These are phyloP conservation scores for Phasia obesa DNA, from an alignment of 2,888 invertebrate genomes.

Conservation along the genomic window DNA sequence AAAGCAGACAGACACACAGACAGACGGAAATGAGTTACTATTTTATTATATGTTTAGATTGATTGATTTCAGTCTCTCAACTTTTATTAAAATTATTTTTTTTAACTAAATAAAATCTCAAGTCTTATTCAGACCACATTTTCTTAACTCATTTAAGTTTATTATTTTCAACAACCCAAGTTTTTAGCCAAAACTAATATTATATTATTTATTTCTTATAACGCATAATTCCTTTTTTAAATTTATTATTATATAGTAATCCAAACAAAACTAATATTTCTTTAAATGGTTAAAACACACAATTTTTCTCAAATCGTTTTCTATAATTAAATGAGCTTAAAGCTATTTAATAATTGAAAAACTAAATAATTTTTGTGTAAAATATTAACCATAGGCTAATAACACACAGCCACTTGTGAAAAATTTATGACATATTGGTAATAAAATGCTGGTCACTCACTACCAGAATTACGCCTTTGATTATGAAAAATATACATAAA, in stretches of 20 bases:
- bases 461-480: slow-evolving; percentile 52
- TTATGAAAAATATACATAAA: slow-evolving; percentile 37
- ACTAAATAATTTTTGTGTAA: not conserved
- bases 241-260: too few species aligned
- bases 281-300: not conserved
- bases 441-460: slow-evolving; percentile 40
- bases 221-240: too few species aligned
- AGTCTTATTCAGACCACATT: not conserved
- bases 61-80: too few species aligned
- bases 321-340: slow-evolving; percentile 51
- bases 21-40: too few species aligned
- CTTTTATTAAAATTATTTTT: too few species aligned
- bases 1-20: too few species aligned
- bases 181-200: too few species aligned
- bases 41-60: too few species aligned
- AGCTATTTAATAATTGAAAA: slow-evolving; percentile 57
- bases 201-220: too few species aligned
- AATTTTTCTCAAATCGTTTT: slow-evolving; percentile 24
- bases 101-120: too few species aligned
- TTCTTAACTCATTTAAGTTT: not conserved
- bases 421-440: slow-evolving; percentile 42
- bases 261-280: not conserved
- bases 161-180: too few species aligned
- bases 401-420: not conserved
- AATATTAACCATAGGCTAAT: too few species aligned